phyloP scores from a whole-genome alignment of 2,797 vertebrate genomes.

The Triplophysa bombifrons region DNA sequence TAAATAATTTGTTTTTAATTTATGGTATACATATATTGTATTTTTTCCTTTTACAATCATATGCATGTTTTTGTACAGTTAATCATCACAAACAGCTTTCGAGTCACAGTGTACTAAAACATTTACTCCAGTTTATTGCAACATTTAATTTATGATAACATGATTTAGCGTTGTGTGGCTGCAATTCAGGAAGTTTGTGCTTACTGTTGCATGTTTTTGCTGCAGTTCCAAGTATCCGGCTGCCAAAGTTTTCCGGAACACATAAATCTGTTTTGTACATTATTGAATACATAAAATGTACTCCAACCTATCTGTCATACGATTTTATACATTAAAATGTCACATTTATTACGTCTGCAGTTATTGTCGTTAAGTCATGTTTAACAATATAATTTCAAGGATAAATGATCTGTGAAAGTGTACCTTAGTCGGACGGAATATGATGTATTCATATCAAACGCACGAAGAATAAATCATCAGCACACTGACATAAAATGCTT shows the following conservation, averaged over 20 bases:
- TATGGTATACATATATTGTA: background rate
- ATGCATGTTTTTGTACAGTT: background rate
- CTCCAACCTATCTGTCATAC: background rate
- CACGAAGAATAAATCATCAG: conserved; percentile 7
- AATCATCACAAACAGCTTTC: background rate
- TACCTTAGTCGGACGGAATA: background rate
- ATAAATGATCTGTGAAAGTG: conserved; percentile 26
- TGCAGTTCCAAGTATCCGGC: background rate
- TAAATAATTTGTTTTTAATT: background rate
- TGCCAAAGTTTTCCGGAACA: conserved; percentile 12
- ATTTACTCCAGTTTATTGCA: background rate
- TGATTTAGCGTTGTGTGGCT: conserved; percentile 13
- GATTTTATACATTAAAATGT: conserved; percentile 11
- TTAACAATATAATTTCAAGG: conserved; percentile 21
- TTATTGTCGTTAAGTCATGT: conserved; percentile 3
- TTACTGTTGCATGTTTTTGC: conserved; percentile 23
- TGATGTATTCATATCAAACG: background rate
- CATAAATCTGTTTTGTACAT: conserved; percentile 22
- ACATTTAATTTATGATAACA: conserved; percentile 6
- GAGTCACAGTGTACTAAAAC: background rate
- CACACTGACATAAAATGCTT: background rate
- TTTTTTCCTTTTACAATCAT: background rate
- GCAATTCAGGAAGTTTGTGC: conserved; percentile 7
- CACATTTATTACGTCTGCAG: background rate
- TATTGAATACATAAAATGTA: conserved; percentile 18